Percentiles rank a stretch among this genome's conserved stretches.
These are phyloP conservation scores for Cheirogaleus medius DNA, from an alignment of 2,113 vertebrate species.

Conservation along the genomic window DNA sequence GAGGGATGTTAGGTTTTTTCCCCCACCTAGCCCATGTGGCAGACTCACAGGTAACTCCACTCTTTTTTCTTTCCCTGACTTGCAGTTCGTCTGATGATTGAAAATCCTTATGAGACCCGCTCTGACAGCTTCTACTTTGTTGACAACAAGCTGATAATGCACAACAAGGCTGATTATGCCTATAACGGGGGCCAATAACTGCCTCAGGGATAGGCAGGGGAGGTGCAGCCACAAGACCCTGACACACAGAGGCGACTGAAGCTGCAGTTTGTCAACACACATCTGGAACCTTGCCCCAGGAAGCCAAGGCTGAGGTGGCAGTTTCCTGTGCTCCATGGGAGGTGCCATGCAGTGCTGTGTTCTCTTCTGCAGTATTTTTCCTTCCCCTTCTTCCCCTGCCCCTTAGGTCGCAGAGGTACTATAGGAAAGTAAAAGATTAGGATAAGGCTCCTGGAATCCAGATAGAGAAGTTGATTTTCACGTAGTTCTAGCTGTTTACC, in stretches of 20 bases:
- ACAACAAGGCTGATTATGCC: conserved; percentile 99
- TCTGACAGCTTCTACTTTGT: conserved; percentile 99
- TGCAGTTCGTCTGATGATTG: conserved; percentile 97
- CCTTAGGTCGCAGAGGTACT: conserved; percentile 57
- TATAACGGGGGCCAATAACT: conserved; percentile 96
- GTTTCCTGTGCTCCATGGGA: conserved; percentile 30
- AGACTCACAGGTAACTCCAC: background rate
- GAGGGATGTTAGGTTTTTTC: background rate
- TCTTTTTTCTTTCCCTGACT: conserved; percentile 28
- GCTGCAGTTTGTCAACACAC: background rate
- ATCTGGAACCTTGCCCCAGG: conserved; percentile 16
- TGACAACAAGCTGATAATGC: conserved; percentile 99
- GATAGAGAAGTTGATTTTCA: conserved; percentile 47
- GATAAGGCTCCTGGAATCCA: conserved; percentile 47
- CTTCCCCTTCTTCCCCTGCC: background rate
- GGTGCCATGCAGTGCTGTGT: conserved; percentile 45
- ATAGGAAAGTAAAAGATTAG: conserved; percentile 66
- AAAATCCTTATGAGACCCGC: conserved; percentile 95
- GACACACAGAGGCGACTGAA: background rate
- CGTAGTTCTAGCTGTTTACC: conserved; percentile 52
- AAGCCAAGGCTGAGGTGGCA: background rate
- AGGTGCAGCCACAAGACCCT: conserved; percentile 12
- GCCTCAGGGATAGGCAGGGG: background rate
- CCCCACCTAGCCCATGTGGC: background rate
- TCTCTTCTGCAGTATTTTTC: conserved; percentile 36